Percentiles rank a stretch among this genome's conserved stretches.
Evolutionary conservation across 2,888 invertebrate species (phyloP).

Genomic region (Eretmocerus hayati): DNA sequence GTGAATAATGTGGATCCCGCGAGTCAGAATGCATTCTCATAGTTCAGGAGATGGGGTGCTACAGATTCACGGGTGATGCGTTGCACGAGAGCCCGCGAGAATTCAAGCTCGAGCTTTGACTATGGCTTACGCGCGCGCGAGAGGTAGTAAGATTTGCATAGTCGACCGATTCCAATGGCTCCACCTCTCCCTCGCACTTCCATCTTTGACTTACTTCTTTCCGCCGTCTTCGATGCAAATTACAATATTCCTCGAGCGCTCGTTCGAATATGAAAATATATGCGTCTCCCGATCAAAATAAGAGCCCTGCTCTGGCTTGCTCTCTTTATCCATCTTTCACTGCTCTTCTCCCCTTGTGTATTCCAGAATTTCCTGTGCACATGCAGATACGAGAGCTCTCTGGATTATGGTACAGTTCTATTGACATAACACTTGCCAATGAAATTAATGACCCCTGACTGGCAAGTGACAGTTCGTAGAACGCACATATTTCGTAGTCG

Average conservation of each 20-base stretch:
- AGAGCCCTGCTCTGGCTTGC: slow-evolving; percentile 20
- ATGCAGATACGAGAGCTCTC: not conserved
- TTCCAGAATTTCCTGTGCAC: not conserved
- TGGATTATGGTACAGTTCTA: no score
- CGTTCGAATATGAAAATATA: slow-evolving; percentile 44
- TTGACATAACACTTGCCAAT: no score
- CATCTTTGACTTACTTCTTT: slow-evolving; percentile 38
- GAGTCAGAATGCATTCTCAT: no score
- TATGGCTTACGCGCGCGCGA: not conserved
- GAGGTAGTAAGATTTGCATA: slow-evolving; percentile 36
- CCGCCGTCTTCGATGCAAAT: slow-evolving; percentile 43
- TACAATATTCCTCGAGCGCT: slow-evolving; percentile 44
- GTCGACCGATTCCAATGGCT: slow-evolving; percentile 37
- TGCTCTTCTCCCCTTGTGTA: not conserved
- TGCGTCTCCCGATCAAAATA: slow-evolving; percentile 41
- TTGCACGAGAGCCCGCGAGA: no score
- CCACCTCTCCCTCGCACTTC: slow-evolving; percentile 17
- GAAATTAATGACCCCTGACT: no score
- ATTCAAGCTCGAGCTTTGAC: not conserved
- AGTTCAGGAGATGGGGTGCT: no score
- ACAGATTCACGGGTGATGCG: no score
- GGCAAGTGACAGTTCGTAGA: no score
- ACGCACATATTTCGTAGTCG: no score
- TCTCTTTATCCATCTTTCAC: not conserved
- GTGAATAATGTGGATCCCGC: not conserved